Base-by-base conservation (phyloP, 2,797 vertebrate species). In the Antennarius maculatus region DNA sequence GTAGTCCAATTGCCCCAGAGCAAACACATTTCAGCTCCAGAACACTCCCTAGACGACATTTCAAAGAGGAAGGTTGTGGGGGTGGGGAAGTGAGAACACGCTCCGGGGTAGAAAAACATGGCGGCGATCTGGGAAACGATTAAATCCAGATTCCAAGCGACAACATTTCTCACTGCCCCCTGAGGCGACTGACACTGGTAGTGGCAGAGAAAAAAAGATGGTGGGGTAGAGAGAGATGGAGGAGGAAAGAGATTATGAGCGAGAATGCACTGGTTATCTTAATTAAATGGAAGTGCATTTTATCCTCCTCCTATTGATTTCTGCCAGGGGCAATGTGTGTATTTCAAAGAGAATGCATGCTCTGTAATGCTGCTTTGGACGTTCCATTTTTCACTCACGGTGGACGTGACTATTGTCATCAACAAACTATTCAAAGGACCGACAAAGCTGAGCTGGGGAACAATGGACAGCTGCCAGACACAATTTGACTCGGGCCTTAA, bases 281-380 rank as follows among this genome's bases (percentile, higher is more conserved):
- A 90, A 92, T 91, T 90, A 92, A 92, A 92, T 89, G 87, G 84
- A 87, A 83, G 83, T 86, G 80, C 63, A 80, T 89, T 89, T 89
- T 64, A 73, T 86, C 82, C 81, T 87, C 75, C 79, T 81, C 60
- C 80, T 85, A 88, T 87, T 89, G 87, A 91, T 92, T 82, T 80
- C 61, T 75, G 81, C 87, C 74, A 54, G 69, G 5, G 73, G 80
- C 77, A 47, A 37, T 74, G 79, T 89, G 83, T 77, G 71, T 75
- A 54, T 88, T 74, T 78, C 74, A 77, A 83, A 89, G 63, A 55
- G 45, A 71, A 59, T 67, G 71, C 72, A 62, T 59, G 60, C 58
- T 60, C 52, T 29, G 66, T 71, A 50, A 66, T 65, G 51, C 56
- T 48, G 61, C 41, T 74, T 81, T 54, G 37, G 58, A 69, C 64